These are phyloP conservation scores for Gobius niger DNA, from an alignment of 2,113 vertebrate genomes.

Conservation along the genomic window DNA sequence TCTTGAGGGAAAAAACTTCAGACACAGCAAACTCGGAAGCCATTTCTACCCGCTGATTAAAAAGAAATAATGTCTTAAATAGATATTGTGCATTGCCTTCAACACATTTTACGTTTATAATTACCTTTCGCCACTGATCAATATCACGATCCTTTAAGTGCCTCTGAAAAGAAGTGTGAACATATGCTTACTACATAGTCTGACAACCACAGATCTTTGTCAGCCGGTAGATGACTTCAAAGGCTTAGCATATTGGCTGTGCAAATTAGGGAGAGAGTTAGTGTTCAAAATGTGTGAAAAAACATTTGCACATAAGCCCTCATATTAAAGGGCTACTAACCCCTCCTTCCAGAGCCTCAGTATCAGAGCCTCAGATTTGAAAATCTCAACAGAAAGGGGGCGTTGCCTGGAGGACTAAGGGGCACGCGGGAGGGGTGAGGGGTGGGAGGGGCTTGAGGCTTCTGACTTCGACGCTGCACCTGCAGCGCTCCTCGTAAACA, in stretches of 20 bases:
- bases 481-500: too few relatives aligned
- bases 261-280: constrained; percentile 22
- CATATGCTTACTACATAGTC: not conserved
- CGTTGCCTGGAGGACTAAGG: too few relatives aligned
- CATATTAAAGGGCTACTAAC: too few relatives aligned
- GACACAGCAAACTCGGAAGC: constrained; percentile 80
- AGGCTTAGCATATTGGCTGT: constrained; percentile 33
- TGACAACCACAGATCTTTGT: not conserved
- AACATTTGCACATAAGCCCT: too few relatives aligned
- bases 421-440: too few relatives aligned
- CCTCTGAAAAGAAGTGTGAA: constrained; percentile 59
- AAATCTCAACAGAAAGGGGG: too few relatives aligned
- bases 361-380: too few relatives aligned
- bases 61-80: not conserved
- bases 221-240: not conserved
- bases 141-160: constrained; percentile 61
- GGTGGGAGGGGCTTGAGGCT: too few relatives aligned
- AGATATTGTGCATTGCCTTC: not conserved
- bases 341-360: too few relatives aligned
- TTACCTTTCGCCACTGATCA: constrained; percentile 80
- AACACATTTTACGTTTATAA: not conserved
- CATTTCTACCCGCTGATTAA: constrained; percentile 77
- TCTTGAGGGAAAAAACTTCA: constrained; percentile 74
- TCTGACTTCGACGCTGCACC: too few relatives aligned
- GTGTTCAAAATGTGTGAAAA: too few relatives aligned